Evolutionary conservation across 2,888 invertebrate species (phyloP), one percentile per base, ranked within the genome.

Genomic region (Metallyticus violacea): DNA sequence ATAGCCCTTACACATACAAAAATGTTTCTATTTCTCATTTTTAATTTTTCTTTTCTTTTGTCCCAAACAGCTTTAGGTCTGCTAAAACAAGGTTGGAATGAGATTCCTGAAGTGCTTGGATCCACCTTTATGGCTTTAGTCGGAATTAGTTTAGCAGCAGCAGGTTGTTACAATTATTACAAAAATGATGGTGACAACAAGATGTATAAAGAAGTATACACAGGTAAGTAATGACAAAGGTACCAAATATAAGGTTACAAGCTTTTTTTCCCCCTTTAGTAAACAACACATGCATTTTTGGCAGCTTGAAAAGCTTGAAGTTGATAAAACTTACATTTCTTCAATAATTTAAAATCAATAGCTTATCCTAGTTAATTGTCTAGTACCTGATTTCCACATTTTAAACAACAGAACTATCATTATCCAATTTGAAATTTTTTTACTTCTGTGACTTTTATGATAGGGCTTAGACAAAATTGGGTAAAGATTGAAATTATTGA

Each of bases 31-130:
- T 62, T 15, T 15, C n/a, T 29, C 3, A 62, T 4, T 25, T n/a
- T 30, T 28, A 7, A 81, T 25, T 6, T 81, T 29, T 7, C 22
- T 40, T 25, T 76, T 22, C 76, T 83, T n/a, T n/a, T n/a, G n/a
- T n/a, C n/a, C n/a, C n/a, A n/a, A n/a, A 2, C 83, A 90, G 90
- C 91, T 86, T 89, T 90, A 7, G 91, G 89, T 15, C 89, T 93
- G 3, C 90, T 93, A 85, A 93, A 92, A 89, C 90, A 90, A 89
- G 92, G 91, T 15, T 94, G 96, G 95, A 92, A 93, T 90, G 95
- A 96, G 92, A 94, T 96, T 87, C 96, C 96, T 4, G 96, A 96
- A 91, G 91, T 96, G 82, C 91, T 96, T 79, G 95, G 93, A 30
- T 93, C 94, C 28, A 91, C 93, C 2, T 93, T 93, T 22, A 89